These are phyloP conservation scores for Malacosoma neustria DNA, from an alignment of 2,888 invertebrate genomes.

Conservation along the genomic window DNA sequence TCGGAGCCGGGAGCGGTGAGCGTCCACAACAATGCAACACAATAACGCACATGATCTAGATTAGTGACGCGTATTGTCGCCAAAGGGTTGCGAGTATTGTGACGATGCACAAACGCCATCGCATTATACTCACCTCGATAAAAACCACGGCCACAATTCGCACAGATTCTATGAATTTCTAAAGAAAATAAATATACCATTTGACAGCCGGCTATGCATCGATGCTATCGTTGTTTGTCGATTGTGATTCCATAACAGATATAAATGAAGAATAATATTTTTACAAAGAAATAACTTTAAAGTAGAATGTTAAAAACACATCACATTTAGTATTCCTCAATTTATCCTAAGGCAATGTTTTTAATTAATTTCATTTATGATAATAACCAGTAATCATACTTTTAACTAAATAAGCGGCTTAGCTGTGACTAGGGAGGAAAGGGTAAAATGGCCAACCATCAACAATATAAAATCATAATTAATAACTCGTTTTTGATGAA, in stretches of 20 bases:
- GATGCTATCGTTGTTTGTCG: conserved; percentile 66
- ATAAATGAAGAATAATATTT: conserved; percentile 30
- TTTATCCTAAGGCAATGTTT: conserved; percentile 13
- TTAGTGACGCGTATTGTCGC: conserved; percentile 70
- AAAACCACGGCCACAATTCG: conserved; percentile 61
- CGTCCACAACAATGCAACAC: conserved; percentile 41
- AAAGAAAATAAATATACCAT: conserved; percentile 75
- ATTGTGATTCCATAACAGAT: conserved; percentile 47
- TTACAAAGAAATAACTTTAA: conserved; percentile 3
- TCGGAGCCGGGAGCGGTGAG: conserved; percentile 21
- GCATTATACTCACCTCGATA: conserved; percentile 48
- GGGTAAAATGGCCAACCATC: conserved; percentile 30
- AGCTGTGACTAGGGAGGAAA: conserved; percentile 36
- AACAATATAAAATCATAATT: conserved; percentile 57
- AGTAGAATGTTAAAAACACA: no score
- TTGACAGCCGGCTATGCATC: conserved; percentile 62
- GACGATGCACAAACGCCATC: conserved; percentile 38
- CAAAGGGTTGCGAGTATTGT: conserved; percentile 68
- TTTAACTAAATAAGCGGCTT: conserved; percentile 58
- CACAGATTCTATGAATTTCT: conserved; percentile 68
- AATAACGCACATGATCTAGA: conserved; percentile 71
- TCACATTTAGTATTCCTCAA: no score
- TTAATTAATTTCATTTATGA: conserved; percentile 36
- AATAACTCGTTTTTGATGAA: conserved; percentile 57
- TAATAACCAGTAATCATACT: conserved; percentile 51